Conservation (phyloP, 23 tunicate species). For the Styela clava region DNA sequence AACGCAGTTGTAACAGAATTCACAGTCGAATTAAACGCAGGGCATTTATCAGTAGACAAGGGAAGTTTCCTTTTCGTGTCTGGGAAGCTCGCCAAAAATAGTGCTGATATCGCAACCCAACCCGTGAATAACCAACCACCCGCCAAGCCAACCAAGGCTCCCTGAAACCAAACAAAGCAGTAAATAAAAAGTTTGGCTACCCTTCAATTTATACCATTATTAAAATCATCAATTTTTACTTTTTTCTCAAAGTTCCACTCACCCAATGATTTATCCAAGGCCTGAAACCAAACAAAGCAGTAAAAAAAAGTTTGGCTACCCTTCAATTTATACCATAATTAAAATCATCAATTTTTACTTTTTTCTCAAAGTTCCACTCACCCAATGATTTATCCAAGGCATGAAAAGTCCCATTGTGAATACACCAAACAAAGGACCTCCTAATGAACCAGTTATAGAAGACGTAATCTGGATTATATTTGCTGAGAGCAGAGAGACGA, state of each 20-base stretch:
- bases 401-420: slow-evolving; percentile 2
- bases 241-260: too few species aligned
- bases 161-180: too few species aligned
- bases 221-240: too few species aligned
- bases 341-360: too few species aligned
- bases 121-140: not conserved
- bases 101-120: slow-evolving; percentile 7
- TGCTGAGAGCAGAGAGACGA: slow-evolving; percentile 2
- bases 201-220: too few species aligned
- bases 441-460: not conserved
- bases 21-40: not conserved
- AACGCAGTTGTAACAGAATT: too few species aligned
- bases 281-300: too few species aligned
- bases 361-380: too few species aligned
- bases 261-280: slow-evolving; percentile 17
- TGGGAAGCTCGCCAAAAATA: not conserved
- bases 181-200: too few species aligned
- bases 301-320: too few species aligned
- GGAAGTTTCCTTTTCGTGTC: not conserved
- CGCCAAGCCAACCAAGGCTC: not conserved
- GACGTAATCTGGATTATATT: not conserved
- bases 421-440: slow-evolving; percentile 3
- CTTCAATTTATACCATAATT: too few species aligned
- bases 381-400: slow-evolving; percentile 13
- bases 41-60: not conserved